These are phyloP conservation scores for Porites rus DNA, from an alignment of 92 coral and sea anemone species.

Conservation along the genomic window DNA sequence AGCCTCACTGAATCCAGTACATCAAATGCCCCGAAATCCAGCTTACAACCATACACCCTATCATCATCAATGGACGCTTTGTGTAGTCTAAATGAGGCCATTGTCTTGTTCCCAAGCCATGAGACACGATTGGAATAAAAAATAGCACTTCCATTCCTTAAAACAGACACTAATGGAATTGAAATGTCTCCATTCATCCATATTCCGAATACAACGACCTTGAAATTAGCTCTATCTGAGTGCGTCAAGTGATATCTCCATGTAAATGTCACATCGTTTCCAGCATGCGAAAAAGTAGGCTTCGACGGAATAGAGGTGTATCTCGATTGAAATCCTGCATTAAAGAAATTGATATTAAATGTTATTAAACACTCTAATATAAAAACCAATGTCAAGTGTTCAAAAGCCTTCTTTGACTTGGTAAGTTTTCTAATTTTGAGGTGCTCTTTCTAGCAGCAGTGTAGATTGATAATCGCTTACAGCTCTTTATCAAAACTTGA, in stretches of 20 bases:
- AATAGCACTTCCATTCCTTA: conserved; percentile 2
- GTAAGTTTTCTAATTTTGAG: no score
- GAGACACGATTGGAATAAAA: conserved; percentile 5
- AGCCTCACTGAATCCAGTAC: conserved; percentile 35
- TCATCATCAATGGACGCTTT: conserved; percentile 14
- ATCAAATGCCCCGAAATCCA: conserved; percentile 22
- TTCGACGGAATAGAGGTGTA: conserved; percentile 45
- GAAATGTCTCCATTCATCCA: conserved; percentile 45
- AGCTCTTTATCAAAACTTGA: no score
- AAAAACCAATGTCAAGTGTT: no score
- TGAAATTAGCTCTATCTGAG: conserved; percentile 24
- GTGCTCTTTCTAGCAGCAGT: no score
- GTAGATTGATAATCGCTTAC: no score
- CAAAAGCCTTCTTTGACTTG: no score
- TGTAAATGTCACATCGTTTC: conserved; percentile 46
- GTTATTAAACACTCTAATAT: no score
- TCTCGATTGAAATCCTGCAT: conserved; percentile 39
- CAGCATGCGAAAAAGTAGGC: conserved; percentile 35
- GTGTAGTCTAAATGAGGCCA: conserved; percentile 31
- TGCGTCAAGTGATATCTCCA: conserved; percentile 41
- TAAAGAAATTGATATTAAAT: background rate
- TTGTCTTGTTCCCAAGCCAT: conserved; percentile 25
- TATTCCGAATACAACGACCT: conserved; percentile 16
- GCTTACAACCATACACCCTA: conserved; percentile 29
- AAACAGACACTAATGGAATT: conserved; percentile 16